Conservation (phyloP, 2,888 invertebrate genomes). For the Lapara coniferarum region DNA sequence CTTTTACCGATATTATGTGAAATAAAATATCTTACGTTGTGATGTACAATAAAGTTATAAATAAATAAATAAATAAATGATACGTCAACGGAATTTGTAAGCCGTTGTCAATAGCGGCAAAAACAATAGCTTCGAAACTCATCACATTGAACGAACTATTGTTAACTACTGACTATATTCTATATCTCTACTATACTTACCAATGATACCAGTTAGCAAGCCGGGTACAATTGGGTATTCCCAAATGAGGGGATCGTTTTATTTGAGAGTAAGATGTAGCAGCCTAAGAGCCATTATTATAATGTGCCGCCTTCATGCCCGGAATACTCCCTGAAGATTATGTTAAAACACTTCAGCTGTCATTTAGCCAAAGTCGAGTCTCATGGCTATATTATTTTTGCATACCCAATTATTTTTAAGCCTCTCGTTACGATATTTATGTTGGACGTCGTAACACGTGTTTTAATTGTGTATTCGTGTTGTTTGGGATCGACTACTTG, state of each 20-base stretch:
- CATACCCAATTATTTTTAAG: conserved; percentile 42
- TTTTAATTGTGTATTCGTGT: background rate
- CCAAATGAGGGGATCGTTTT: conserved; percentile 18
- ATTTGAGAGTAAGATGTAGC: conserved; percentile 17
- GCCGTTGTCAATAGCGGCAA: no score
- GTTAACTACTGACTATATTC: no score
- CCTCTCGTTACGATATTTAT: conserved; percentile 24
- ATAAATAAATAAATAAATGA: no score
- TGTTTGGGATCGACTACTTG: background rate
- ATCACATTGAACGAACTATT: no score
- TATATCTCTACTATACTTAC: background rate
- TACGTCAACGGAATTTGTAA: no score
- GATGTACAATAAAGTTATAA: no score
- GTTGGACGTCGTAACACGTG: background rate
- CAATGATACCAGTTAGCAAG: background rate
- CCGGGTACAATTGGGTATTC: conserved; percentile 13
- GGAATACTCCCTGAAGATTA: conserved; percentile 41
- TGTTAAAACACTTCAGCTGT: conserved; percentile 45
- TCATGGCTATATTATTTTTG: conserved; percentile 47
- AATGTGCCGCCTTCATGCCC: conserved; percentile 10
- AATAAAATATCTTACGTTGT: no score
- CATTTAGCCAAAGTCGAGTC: conserved; percentile 41
- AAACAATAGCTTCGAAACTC: no score
- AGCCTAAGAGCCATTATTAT: conserved; percentile 26
- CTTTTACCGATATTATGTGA: no score